These are phyloP conservation scores for Polyergus mexicanus DNA, from an alignment of 1,140 invertebrate genomes.

Conservation along the genomic window DNA sequence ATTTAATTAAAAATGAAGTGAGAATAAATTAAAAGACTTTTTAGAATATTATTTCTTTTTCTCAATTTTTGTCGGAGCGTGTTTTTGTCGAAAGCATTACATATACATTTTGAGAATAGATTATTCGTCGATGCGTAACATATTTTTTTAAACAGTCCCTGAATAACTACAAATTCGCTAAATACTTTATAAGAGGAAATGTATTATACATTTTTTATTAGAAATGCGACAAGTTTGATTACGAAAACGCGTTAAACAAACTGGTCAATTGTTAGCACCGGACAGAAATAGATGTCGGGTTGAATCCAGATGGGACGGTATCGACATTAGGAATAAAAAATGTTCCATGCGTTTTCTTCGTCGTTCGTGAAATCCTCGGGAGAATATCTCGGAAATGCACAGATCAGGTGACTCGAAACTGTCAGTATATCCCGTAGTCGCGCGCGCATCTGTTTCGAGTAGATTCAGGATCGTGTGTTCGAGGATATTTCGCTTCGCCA, in stretches of 20 bases:
- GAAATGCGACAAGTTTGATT: slow-evolving; percentile 17
- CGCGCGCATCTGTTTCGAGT: background rate
- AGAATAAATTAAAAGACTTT: background rate
- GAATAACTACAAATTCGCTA: background rate
- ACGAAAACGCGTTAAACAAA: background rate
- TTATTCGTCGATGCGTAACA: background rate
- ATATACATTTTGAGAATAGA: background rate
- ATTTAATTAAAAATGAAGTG: background rate
- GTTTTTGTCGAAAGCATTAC: background rate
- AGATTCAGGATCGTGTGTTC: background rate
- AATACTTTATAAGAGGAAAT: background rate
- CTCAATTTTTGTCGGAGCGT: background rate
- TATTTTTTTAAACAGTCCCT: background rate
- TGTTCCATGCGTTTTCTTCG: slow-evolving; percentile 19
- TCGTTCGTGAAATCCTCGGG: background rate
- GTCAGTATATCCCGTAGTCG: background rate
- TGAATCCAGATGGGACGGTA: slow-evolving; percentile 2
- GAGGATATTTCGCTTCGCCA: background rate
- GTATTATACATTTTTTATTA: background rate
- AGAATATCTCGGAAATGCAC: slow-evolving; percentile 18
- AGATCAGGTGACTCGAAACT: slow-evolving; percentile 29
- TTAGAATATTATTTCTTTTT: background rate
- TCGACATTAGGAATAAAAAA: slow-evolving; percentile 28
- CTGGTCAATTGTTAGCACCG: background rate
- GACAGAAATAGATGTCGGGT: slow-evolving; percentile 3